Evolutionary conservation across 1,140 invertebrate genomes (phyloP).

Genomic region (Megalonaias nervosa): DNA sequence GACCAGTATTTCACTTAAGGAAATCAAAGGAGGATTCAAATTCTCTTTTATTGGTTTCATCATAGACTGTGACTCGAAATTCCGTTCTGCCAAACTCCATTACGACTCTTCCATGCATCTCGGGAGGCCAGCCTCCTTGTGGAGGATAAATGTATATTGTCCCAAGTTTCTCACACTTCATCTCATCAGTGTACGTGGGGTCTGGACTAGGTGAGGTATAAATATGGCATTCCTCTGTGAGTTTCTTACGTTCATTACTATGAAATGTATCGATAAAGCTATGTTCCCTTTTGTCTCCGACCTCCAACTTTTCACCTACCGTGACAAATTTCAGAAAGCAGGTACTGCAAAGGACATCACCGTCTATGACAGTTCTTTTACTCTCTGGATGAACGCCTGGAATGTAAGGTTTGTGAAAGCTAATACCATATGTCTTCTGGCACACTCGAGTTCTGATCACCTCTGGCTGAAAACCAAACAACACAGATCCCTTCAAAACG

Average conservation of each 20-base stretch:
- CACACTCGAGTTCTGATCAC: constrained; percentile 4
- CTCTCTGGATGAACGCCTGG: neutral
- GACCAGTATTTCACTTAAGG: too few relatives aligned
- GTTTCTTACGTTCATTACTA: constrained; percentile 12
- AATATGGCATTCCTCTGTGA: constrained; percentile 13
- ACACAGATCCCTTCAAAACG: neutral
- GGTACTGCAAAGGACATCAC: constrained; percentile 20
- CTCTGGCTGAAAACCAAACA: constrained; percentile 2
- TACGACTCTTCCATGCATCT: too few relatives aligned
- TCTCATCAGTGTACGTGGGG: constrained; percentile 16
- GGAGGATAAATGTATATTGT: neutral
- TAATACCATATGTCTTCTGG: constrained; percentile 19
- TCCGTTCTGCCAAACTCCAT: too few relatives aligned
- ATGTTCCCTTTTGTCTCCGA: constrained; percentile 3
- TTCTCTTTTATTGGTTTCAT: too few relatives aligned
- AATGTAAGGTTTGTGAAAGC: neutral
- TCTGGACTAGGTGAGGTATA: constrained; percentile 18
- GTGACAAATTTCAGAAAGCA: constrained; percentile 27
- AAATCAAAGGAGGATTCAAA: too few relatives aligned
- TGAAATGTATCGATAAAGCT: constrained; percentile 19
- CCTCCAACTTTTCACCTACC: constrained; percentile 7
- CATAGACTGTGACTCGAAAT: too few relatives aligned
- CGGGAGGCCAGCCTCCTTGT: too few relatives aligned
- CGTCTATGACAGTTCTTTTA: constrained; percentile 16
- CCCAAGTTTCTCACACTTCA: constrained; percentile 6